Conservation (phyloP, 2,113 vertebrate species). For the Pogona vitticeps region DNA sequence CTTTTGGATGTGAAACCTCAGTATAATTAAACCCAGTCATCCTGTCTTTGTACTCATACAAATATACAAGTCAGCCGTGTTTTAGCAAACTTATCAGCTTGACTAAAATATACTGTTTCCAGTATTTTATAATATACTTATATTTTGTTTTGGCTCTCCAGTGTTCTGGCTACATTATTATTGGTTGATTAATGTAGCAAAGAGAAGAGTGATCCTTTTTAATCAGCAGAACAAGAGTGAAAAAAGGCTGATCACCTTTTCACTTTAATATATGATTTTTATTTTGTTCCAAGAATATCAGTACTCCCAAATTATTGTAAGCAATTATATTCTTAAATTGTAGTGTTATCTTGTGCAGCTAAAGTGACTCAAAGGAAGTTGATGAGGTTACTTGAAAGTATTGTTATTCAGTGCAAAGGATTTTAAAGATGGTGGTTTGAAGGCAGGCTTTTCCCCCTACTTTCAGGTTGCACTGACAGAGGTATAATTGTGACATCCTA, state of each 20-base stretch:
- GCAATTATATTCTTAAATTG: not conserved
- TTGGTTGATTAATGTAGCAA: not conserved
- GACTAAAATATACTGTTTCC: not conserved
- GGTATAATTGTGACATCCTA: not conserved
- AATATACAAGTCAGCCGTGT: not conserved
- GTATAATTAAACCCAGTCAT: not conserved
- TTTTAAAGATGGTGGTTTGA: not conserved
- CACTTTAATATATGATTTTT: not conserved
- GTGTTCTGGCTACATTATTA: not conserved
- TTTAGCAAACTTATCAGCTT: not conserved
- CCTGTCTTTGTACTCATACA: not conserved
- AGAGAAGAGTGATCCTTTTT: not conserved
- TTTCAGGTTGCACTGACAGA: not conserved
- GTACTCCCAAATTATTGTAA: accelerated
- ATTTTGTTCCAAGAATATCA: not conserved
- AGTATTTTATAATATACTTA: not conserved
- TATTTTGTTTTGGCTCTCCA: not conserved
- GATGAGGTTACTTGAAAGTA: slow-evolving; percentile 20
- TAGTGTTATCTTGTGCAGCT: not conserved
- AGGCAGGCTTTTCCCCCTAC: not conserved
- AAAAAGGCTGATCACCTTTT: not conserved
- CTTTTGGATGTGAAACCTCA: not conserved
- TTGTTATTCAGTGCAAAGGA: slow-evolving; percentile 14
- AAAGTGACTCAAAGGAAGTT: not conserved
- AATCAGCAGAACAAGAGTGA: not conserved